Evolutionary conservation across 2,888 invertebrate species (phyloP), one percentile per base, ranked within the genome.

Genomic region (Hartigia nigra): DNA sequence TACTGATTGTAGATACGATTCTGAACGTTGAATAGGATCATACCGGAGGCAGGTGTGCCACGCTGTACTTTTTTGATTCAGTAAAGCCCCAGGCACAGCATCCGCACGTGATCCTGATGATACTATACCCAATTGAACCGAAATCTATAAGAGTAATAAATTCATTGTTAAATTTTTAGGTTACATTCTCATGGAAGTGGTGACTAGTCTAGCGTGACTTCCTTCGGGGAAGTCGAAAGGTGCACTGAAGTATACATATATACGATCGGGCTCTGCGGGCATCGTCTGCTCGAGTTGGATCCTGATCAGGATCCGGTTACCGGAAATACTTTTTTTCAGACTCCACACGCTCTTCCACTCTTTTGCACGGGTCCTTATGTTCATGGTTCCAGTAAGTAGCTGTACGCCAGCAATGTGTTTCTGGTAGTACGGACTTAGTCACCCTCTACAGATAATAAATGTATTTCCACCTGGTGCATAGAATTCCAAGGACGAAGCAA

Each of bases 191-290:
- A 31, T 34, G 75, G 75, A 23, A 75, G 11, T 1, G 75, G 12
- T 35, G 31, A 34, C 75, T 75, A 34, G 31, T 31, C 75, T 75
- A 36, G 75, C 75, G 75, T 75, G 34, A 75, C 75, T 75, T 75
- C 75, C 75, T 75, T 36, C 35, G 14, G 31, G 75, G 75, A 36
- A 75, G 75, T 35, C 37, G n/a, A 75, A 75, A 31, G 75, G 34
- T 75, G 35, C 75, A 34, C 23, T 55, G 23, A 55, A 55, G 55
- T 55, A 55, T 55, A 39, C 23, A 23, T 5, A 14, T 14, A 39
- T 5, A 14, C 55, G 23, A 55, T 55, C 55, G 23, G 55, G 23
- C 55, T 55, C 55, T 55, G 55, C 55, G 55, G 55, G 23, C 55
- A 9, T 23, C 31, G 72, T 34, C 32, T 34, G 72, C 72, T 31